Evolutionary conservation across 2,888 invertebrate genomes (phyloP), one percentile per base, ranked within the genome.

Genomic region (Hipparchia semele): DNA sequence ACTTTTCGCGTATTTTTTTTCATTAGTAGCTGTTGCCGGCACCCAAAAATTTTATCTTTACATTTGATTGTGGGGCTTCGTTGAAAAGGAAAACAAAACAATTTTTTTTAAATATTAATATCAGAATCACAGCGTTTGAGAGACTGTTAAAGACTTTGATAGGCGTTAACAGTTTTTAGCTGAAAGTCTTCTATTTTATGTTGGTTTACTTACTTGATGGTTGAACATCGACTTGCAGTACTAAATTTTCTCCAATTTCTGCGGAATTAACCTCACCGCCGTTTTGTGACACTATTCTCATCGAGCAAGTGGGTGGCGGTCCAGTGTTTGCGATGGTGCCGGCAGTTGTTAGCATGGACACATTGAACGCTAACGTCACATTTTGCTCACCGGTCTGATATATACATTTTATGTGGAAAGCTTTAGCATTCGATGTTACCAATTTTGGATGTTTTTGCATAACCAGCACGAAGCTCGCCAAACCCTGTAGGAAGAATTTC

Each of bases 401-500:
- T 72, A 98, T 97, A 87, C 99, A 99, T 87, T 98, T 98, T 78
- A 99, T 98, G 90, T 99, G 98, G 94, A 99, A 99, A 1, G 99
- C 99, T 88, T 98, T 98, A 6, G 99, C 98, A 84, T 98, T 97
- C 87, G 97, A 98, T 0, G 99, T 99, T 68, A 99, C 97, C 70
- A 99, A 95, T 94, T 98, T 98, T 0, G 98, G 98, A 95, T 99
- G 99, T 91, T 98, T 98, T 87, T 99, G 99, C 85, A 99, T 98
- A 45, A 99, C 98, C 61, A 99, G 94, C 1, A 99, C 97, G 87
- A 98, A 99, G 85, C 97, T 98, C 45, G 98, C 98, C 86, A 98
- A 96, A 68, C 98, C 98, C 97, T 97, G 88, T 73, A 88, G 86
- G 13, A 39, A 13, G 60, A 68, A 61, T 49, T 39, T 9, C 53